Evolutionary conservation across 2,797 vertebrate species (phyloP), one percentile per base, ranked within the genome.

Genomic region (Propithecus perrieri): DNA sequence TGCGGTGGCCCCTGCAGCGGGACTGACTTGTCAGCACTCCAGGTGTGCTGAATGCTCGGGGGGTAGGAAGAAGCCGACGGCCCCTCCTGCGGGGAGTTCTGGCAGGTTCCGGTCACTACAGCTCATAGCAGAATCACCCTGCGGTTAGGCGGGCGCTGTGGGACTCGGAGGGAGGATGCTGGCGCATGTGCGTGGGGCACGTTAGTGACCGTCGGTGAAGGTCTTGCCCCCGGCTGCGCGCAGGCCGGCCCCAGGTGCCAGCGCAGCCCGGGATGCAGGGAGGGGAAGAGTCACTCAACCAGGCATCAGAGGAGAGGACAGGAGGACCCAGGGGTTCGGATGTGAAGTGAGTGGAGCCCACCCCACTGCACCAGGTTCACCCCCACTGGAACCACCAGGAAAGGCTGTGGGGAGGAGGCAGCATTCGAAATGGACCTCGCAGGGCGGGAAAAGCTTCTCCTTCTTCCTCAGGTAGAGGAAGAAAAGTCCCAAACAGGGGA

Each of bases 71-170:
- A 46, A 20, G 24, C 50, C 30, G 4, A 2, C 5, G 48, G 33
- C 46, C 75, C 35, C 87, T 15, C 46, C 4, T 7, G 4, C 3
- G 3, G 26, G 17, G 22, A 43, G 33, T n/a, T 3, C 2, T 17
- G 65, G 35, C 79, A 38, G 12, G 59, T 30, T 22, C 11, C 48
- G 10, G 61, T 74, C 48, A 18, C 57, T 14, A 4, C 2, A 5
- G 53, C 11, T 84, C 35, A 30, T 28, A 53, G 91, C 41, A 38
- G 33, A 55, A 2, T 2, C 5, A 9, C 7, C 30, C 4, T 0
- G 50, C 13, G 41, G 18, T 0, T 12, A 48, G 75, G 38, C n/a
- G 28, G 0, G 6, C 5, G 4, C 22, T 2, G 0, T 0, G 10
- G 57, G 35, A 33, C 50, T 20, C 50, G 17, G 26, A 26, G 15